phyloP scores from a whole-genome alignment of 2,797 vertebrate genomes.

The Botia almorhae region DNA sequence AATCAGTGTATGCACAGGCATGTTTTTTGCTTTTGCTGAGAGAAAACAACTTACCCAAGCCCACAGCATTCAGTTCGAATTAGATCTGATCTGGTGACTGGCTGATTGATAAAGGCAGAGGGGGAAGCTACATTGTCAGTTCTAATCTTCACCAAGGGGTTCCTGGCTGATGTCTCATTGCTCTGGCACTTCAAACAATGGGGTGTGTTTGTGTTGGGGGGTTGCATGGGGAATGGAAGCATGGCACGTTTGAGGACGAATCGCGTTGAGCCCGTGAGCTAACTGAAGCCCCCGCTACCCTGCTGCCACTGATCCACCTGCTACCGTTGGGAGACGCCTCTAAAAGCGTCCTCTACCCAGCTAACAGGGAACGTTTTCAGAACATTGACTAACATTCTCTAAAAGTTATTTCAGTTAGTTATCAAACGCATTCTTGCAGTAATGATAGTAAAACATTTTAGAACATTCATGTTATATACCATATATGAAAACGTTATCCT shows the following conservation, averaged over 20 bases:
- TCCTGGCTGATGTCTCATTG: constrained; percentile 24
- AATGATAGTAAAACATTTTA: background rate
- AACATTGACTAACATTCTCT: too few species aligned
- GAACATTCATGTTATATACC: too few species aligned
- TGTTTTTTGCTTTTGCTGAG: constrained; percentile 8
- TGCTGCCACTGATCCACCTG: constrained; percentile 63
- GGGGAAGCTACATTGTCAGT: constrained; percentile 50
- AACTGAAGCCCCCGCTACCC: constrained; percentile 36
- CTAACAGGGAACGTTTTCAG: too few species aligned
- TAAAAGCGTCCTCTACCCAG: constrained; percentile 53
- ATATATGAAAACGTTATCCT: too few species aligned
- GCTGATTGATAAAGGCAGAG: constrained; percentile 56
- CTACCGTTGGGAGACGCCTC: constrained; percentile 65
- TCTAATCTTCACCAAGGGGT: constrained; percentile 53
- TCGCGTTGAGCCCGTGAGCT: constrained; percentile 29
- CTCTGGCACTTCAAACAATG: constrained; percentile 40
- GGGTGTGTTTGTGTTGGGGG: constrained; percentile 12
- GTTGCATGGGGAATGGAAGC: constrained; percentile 26
- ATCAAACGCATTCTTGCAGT: background rate
- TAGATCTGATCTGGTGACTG: constrained; percentile 47
- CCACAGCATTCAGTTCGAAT: constrained; percentile 53
- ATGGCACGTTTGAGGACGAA: constrained; percentile 13
- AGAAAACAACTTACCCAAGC: constrained; percentile 49
- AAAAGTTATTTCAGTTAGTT: too few species aligned
- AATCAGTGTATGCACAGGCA: constrained; percentile 3